Percentiles rank a stretch among this genome's conserved stretches.
Conservation (phyloP, 2,888 invertebrate species). For the Vanessa cardui region DNA sequence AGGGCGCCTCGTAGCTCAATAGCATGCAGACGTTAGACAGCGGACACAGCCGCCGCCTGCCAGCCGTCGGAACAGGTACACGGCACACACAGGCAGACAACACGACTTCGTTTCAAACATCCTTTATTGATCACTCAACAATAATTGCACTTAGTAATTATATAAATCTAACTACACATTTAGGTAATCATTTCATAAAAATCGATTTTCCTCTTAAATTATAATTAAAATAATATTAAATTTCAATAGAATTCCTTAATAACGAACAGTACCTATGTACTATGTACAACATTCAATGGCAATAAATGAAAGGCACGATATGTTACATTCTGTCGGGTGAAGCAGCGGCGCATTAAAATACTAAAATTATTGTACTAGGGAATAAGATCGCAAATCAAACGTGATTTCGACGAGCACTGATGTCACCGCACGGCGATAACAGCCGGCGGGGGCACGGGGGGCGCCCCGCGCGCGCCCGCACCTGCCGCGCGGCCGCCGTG, state of each 20-base stretch:
- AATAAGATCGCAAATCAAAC: conserved; percentile 40
- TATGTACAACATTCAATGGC: conserved; percentile 49
- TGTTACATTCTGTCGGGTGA: conserved; percentile 45
- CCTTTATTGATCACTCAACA: conserved; percentile 71
- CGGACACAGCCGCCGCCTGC: too few species aligned
- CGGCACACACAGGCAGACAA: background rate
- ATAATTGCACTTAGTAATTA: conserved; percentile 69
- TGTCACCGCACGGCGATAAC: conserved; percentile 37
- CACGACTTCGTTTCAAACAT: conserved; percentile 23
- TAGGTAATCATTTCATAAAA: conserved; percentile 72
- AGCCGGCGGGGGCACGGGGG: conserved; percentile 41
- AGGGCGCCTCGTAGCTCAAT: too few species aligned
- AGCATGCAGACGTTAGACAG: too few species aligned
- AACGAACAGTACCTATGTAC: conserved; percentile 47
- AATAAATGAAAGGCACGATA: conserved; percentile 48
- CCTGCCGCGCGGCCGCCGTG: conserved; percentile 41
- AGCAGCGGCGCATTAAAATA: conserved; percentile 39
- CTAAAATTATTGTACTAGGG: conserved; percentile 37
- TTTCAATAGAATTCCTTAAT: conserved; percentile 48
- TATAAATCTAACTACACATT: conserved; percentile 70
- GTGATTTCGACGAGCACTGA: conserved; percentile 38
- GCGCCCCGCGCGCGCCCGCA: conserved; percentile 43
- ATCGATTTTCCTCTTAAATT: conserved; percentile 51
- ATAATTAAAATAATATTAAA: conserved; percentile 52
- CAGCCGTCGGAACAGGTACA: background rate